Evolutionary conservation across 1,140 invertebrate species (phyloP).

Genomic region (Conus ventricosus): DNA sequence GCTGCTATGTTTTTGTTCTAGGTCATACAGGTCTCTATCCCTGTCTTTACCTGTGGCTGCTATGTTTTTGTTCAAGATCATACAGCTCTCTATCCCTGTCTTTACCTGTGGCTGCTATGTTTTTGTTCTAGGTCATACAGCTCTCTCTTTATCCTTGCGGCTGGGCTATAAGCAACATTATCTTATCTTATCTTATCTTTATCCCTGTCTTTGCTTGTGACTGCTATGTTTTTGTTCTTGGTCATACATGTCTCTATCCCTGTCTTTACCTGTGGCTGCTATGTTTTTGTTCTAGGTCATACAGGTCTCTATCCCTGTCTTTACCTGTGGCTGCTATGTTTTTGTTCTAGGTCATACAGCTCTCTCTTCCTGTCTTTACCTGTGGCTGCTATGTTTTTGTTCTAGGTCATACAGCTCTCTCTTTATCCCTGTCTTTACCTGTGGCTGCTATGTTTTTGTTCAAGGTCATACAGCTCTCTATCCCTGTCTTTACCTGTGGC

Average conservation of each 20-base stretch:
- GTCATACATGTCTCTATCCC: background rate
- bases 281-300: background rate
- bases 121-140: too few species aligned
- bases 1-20: too few species aligned
- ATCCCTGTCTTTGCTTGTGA: background rate
- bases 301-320: background rate
- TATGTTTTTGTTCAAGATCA: too few species aligned
- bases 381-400: background rate
- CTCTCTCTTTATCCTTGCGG: too few species aligned
- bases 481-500: background rate
- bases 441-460: background rate
- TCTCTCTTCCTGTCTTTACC: background rate
- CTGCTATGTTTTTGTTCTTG: too few species aligned
- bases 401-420: background rate
- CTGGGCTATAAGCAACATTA: too few species aligned
- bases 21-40: too few species aligned
- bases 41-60: too few species aligned
- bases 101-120: too few species aligned
- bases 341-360: background rate
- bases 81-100: too few species aligned
- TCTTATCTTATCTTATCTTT: too few species aligned
- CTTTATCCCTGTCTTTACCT: constrained; percentile 2
- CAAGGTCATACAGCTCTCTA: background rate
- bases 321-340: background rate
- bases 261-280: background rate